phyloP scores from a whole-genome alignment of 2,888 invertebrate genomes.

The Lithosia quadra region DNA sequence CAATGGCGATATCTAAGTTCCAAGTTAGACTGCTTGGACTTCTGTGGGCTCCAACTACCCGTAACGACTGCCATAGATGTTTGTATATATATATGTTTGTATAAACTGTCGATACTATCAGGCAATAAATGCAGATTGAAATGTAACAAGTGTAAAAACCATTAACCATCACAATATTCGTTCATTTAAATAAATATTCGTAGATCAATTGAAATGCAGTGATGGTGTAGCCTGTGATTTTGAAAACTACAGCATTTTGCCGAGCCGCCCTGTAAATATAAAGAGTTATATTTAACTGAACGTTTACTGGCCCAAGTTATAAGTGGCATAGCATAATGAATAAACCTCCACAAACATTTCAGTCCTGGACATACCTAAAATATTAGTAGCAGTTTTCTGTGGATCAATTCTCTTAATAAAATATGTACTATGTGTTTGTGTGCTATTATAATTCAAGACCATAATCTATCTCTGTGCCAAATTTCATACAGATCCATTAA shows the following conservation, averaged over 20 bases:
- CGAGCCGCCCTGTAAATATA: constrained; percentile 48
- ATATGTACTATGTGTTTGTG: no score
- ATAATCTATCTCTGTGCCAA: no score
- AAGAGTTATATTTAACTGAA: constrained; percentile 46
- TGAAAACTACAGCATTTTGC: constrained; percentile 44
- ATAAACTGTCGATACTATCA: not conserved
- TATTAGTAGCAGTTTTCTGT: no score
- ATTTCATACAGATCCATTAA: no score
- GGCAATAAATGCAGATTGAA: constrained; percentile 8
- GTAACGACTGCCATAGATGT: no score
- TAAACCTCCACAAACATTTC: not conserved
- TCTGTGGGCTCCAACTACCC: no score
- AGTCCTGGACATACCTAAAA: no score
- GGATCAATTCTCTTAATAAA: no score
- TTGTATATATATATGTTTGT: no score
- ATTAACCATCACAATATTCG: not conserved
- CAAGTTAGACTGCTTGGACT: no score
- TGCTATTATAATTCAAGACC: no score
- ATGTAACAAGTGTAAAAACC: constrained; percentile 7
- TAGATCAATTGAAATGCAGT: constrained; percentile 40
- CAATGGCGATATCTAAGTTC: no score
- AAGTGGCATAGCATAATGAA: not conserved
- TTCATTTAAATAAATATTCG: constrained; percentile 42
- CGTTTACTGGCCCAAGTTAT: constrained; percentile 25
- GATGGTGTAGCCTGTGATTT: constrained; percentile 35